phyloP scores from a whole-genome alignment of 2,113 vertebrate genomes.

The Calonectris borealis region DNA sequence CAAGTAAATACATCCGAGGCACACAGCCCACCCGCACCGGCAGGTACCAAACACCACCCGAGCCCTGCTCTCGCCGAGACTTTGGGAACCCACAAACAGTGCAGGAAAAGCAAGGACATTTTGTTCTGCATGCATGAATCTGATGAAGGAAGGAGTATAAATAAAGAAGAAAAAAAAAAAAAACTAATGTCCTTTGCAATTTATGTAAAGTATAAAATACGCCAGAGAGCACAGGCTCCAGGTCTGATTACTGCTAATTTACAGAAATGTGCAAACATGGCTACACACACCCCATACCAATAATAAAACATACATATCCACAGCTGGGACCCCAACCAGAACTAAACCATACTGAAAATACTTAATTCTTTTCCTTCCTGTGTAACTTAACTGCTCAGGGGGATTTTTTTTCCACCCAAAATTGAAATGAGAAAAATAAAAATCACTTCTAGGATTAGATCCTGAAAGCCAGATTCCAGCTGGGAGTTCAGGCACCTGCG shows the following conservation, averaged over 20 bases:
- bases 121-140: accelerated
- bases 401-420: neutral
- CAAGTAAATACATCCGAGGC: accelerated
- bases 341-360: neutral
- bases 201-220: neutral
- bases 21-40: accelerated
- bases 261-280: neutral
- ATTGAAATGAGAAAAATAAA: neutral
- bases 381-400: neutral
- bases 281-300: neutral
- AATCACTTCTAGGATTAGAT: neutral
- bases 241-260: neutral
- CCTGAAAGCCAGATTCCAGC: conserved; percentile 10
- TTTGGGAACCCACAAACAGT: accelerated
- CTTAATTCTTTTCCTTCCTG: neutral
- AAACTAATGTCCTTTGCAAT: neutral
- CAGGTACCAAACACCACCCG: neutral
- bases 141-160: neutral
- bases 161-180: neutral
- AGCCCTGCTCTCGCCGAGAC: neutral
- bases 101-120: neutral
- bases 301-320: neutral
- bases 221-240: neutral
- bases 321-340: neutral
- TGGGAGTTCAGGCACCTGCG: conserved; percentile 30